Base-by-base conservation (phyloP, 2,888 invertebrate genomes). In the Mythimna vitellina region DNA sequence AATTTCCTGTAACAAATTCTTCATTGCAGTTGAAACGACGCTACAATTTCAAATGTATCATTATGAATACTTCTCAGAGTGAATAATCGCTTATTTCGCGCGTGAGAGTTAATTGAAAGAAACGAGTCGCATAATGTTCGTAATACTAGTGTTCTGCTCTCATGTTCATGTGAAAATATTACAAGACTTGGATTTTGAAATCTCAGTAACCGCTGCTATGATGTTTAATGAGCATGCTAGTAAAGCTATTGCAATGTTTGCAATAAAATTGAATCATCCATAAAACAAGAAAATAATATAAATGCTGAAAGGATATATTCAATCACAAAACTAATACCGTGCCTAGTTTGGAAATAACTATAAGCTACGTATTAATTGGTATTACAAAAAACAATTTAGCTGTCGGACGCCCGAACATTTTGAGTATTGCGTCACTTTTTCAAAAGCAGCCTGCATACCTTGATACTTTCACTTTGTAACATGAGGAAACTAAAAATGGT, bases 401-500 rank as follows among this genome's bases (percentile, higher is more conserved):
- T 70, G 20, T 56, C 46, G 56, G 46, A 54, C 76, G 61, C 20
- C 22, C 32, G 35, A 70, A 71, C 60, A 72, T 74, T 81, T 81
- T 78, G 70, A 53, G 32, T 46, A 46, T 82, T 82, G 63, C 81
- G 65, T 75, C 74, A 85, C 61, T 56, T 70, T 67, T 76, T 60
- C 60, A 73, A 81, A 77, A 82, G 65, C 65, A 60, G 61, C 68
- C 61, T 58, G 53, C 51, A 57, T 46, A 49, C 29, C 14, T 64
- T 49, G 20, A 6, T 49, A 73, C 83, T 84, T 84, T 84, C 83
- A 70, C 84, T 84, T 72, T 67, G 42, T 54, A 58, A 76, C 67
- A 74, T 46, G 70, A 73, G 67, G 80, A 77, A 80, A 80, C 62
- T 68, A 76, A 71, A 81, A 73, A 63, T 54, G 42, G 71, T 73